A percentile compares a stretch with the other conserved stretches of the same genome.
These are phyloP conservation scores for Antechinus stuartii DNA, from an alignment of 2,113 vertebrate species.

Conservation along the genomic window DNA sequence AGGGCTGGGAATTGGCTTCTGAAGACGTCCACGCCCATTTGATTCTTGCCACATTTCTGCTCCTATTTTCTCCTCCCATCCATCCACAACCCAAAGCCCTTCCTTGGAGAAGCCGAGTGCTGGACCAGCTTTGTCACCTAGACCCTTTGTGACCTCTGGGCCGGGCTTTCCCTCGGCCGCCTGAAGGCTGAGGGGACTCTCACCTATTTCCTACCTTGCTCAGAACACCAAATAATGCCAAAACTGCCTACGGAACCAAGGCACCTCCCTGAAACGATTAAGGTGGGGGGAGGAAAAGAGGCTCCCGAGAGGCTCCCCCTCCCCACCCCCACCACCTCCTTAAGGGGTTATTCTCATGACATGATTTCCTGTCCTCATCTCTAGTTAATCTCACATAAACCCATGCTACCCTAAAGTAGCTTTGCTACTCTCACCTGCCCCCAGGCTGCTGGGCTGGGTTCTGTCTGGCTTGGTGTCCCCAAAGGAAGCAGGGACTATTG, in stretches of 20 bases:
- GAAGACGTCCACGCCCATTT: background rate
- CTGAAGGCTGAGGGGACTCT: background rate
- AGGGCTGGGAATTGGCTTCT: background rate
- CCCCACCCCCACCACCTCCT: background rate
- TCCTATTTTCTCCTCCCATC: background rate
- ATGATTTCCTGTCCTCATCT: background rate
- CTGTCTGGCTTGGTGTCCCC: background rate
- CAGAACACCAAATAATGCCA: constrained; percentile 5
- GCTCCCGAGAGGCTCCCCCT: background rate
- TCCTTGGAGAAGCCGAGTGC: background rate
- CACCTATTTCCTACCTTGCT: background rate
- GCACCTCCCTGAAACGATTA: background rate
- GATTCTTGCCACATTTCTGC: background rate
- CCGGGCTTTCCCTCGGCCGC: background rate
- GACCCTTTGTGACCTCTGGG: background rate
- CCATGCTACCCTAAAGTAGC: background rate
- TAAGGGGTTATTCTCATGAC: background rate
- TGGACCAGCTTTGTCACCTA: background rate
- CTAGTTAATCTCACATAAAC: background rate
- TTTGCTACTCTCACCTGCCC: background rate
- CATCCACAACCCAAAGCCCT: background rate
- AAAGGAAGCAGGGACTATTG: background rate
- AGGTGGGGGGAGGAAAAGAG: background rate
- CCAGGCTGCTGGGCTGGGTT: background rate
- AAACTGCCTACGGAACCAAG: constrained; percentile 11